Evolutionary conservation across 2,797 vertebrate species (phyloP), one percentile per base, ranked within the genome.

Genomic region (Microctenopoma stevenorrisi): DNA sequence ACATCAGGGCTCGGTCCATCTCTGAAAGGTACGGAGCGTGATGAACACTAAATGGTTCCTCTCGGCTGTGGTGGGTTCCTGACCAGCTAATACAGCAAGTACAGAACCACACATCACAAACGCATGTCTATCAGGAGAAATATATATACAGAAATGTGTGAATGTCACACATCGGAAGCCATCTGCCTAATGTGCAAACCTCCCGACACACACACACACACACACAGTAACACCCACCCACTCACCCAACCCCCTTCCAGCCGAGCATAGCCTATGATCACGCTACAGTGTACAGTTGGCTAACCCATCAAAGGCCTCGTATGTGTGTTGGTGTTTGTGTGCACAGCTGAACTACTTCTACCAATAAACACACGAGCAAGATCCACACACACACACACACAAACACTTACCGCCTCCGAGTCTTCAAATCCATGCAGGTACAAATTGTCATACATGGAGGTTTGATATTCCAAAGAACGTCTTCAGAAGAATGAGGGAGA

Each of bases 381-480:
- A 74, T 56, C 94, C 91, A 43, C 62, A 28, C 91, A 49, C 64
- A 48, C 64, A 58, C 63, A 33, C 68, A 65, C 63, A 16, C 67
- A 28, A 63, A 64, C 74, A 94, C 96, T 96, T 92, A 97, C 96
- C 96, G 95, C 96, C 94, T 96, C 96, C 73, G 96, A 97, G 94
- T 97, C 96, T 94, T 97, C 96, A 95, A 96, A 96, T 94, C 96
- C 96, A 96, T 97, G 96, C 95, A 97, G 96, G 93, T 97, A 96
- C 95, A 97, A 96, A 95, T 95, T 96, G 96, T 97, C 96, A 95
- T 96, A 97, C 96, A 97, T 97, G 96, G 96, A 95, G 95, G 93
- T 95, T 90, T 93, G 93, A 93, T 95, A 94, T 95, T 91, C 90
- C 90, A 92, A 93, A 91, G 74, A 93, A 94, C 91, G 90, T 89